Conservation (phyloP, 1,140 invertebrate species). For the Ectropis grisescens region DNA sequence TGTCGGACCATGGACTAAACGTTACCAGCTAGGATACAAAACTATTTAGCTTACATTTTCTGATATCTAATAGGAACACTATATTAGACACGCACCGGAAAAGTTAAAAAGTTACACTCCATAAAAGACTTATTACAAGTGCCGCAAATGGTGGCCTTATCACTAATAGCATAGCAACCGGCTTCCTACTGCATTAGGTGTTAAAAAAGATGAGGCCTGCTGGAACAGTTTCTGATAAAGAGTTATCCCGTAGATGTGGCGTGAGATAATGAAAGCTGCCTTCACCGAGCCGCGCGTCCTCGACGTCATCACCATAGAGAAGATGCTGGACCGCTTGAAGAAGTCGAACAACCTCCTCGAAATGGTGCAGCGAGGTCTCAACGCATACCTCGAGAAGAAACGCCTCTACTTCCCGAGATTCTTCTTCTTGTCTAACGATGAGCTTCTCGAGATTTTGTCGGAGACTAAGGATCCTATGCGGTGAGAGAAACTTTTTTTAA, state of each 20-base stretch:
- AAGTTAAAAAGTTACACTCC: no score
- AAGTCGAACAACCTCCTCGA: conserved; percentile 91
- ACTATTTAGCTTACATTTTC: no score
- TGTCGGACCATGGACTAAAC: no score
- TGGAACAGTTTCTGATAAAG: no score
- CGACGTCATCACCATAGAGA: conserved; percentile 90
- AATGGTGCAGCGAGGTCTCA: conserved; percentile 92
- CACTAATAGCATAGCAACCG: no score
- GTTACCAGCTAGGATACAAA: no score
- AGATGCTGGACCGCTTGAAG: conserved; percentile 91
- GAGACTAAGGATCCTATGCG: conserved; percentile 96
- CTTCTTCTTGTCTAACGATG: conserved; percentile 98
- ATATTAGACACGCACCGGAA: no score
- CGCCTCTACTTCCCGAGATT: conserved; percentile 92
- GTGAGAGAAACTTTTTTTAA: conserved; percentile 45
- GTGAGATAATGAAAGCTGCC: conserved; percentile 93
- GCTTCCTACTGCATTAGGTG: no score
- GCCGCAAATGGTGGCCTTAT: no score
- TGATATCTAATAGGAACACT: no score
- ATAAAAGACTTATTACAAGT: no score
- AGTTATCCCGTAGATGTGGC: conserved; percentile 90
- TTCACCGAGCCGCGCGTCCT: conserved; percentile 85
- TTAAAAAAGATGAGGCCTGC: no score
- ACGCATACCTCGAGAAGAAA: conserved; percentile 96
- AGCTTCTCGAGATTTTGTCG: conserved; percentile 94